Percentiles rank a stretch among this genome's conserved stretches.
phyloP scores from a whole-genome alignment of 2,888 invertebrate species.

The Archips xylosteana region DNA sequence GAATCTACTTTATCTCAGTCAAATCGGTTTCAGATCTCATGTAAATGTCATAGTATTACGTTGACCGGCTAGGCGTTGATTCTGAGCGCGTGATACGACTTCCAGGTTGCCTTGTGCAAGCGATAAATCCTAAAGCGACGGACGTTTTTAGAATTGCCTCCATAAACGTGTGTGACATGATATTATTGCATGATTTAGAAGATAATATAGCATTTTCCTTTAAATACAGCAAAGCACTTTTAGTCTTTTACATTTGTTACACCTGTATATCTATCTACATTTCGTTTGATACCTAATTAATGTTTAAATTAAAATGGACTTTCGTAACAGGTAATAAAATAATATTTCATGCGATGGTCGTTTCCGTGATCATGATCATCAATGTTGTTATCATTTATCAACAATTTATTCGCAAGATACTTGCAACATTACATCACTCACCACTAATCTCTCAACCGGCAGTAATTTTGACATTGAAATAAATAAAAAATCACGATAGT shows the following conservation, averaged over 20 bases:
- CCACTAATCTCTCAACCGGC: too few relatives aligned
- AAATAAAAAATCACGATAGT: too few relatives aligned
- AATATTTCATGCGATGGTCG: not conserved
- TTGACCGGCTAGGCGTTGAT: constrained; percentile 2
- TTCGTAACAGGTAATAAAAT: not conserved
- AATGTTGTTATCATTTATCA: too few relatives aligned
- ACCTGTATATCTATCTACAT: too few relatives aligned
- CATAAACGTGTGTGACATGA: not conserved
- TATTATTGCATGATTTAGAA: not conserved
- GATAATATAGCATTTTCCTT: not conserved
- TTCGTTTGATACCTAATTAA: too few relatives aligned
- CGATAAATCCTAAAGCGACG: not conserved
- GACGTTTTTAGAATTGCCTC: constrained; percentile 4
- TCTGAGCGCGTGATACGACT: not conserved
- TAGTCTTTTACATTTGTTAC: too few relatives aligned
- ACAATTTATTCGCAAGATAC: not conserved
- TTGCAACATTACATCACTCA: too few relatives aligned
- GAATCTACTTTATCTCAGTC: not conserved
- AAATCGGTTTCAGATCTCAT: not conserved
- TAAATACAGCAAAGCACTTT: not conserved
- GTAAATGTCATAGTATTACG: not conserved
- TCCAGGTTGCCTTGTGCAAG: not conserved
- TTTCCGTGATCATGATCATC: too few relatives aligned
- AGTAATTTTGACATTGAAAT: too few relatives aligned
- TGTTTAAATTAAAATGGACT: too few relatives aligned